phyloP scores from a whole-genome alignment of 2,113 vertebrate genomes.

The Caranx melampygus region DNA sequence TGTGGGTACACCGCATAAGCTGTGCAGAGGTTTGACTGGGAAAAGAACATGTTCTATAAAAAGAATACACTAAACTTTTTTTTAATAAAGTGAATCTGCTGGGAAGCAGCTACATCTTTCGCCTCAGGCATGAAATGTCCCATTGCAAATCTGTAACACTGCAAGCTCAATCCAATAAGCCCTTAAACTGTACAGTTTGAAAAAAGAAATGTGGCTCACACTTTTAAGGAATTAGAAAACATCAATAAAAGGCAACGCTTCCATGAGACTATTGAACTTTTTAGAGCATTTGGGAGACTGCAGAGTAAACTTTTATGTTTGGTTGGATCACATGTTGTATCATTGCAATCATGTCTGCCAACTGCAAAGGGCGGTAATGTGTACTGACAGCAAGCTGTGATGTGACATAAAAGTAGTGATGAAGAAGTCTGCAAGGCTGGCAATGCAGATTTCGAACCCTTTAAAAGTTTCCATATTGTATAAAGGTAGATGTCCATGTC shows the following conservation, averaged over 20 bases:
- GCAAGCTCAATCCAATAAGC: neutral
- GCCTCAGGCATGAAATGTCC: neutral
- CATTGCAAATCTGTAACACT: neutral
- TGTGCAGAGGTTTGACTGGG: neutral
- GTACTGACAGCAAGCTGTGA: neutral
- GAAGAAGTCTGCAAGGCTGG: neutral
- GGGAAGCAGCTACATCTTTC: constrained; percentile 3
- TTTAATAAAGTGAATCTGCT: constrained; percentile 8
- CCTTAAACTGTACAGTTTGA: neutral
- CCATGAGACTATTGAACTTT: neutral
- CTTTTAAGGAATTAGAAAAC: neutral
- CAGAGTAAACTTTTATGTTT: no score
- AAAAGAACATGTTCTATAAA: constrained; percentile 9
- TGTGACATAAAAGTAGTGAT: neutral
- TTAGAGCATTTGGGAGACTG: neutral
- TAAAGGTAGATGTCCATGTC: no score
- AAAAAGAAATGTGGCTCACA: neutral
- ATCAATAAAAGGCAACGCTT: neutral
- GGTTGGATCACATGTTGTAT: neutral
- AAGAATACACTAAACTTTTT: constrained; percentile 14
- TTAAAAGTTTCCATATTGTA: no score
- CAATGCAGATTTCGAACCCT: neutral
- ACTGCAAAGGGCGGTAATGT: neutral
- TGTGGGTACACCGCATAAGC: neutral
- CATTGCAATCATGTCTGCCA: neutral